A percentile compares a stretch with the other conserved stretches of the same genome.
phyloP scores from a whole-genome alignment of 2,113 vertebrate species.

The Neolamprologus caudopunctatus region DNA sequence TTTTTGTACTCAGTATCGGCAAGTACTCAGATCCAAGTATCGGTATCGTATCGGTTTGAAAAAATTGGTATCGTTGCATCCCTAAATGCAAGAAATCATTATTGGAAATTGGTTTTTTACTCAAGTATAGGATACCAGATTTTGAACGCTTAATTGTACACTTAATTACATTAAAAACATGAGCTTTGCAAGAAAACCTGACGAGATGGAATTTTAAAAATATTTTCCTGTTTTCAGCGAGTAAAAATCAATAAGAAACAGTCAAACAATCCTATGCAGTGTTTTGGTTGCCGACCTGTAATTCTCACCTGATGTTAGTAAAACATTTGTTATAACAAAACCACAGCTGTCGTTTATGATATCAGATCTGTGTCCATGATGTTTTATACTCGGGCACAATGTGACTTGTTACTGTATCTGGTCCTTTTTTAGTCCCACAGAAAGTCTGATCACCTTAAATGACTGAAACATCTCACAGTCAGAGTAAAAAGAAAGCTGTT shows the following conservation, averaged over 20 bases:
- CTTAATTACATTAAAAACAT: neutral
- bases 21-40: too few relatives aligned
- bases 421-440: neutral
- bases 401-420: neutral
- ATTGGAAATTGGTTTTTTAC: neutral
- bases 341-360: accelerated
- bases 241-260: accelerated
- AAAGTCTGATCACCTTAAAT: neutral
- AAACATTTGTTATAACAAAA: neutral
- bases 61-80: too few relatives aligned
- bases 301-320: neutral
- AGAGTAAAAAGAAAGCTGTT: neutral
- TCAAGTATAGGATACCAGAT: accelerated
- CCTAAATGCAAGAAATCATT: neutral
- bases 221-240: neutral
- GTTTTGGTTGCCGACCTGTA: neutral
- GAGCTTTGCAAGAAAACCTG: neutral
- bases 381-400: accelerated
- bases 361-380: accelerated
- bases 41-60: too few relatives aligned
- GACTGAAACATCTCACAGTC: neutral
- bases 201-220: accelerated
- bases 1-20: accelerated
- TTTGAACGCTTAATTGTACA: accelerated
- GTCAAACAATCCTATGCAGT: neutral